Evolutionary conservation across 2,888 invertebrate species (phyloP).

Genomic region (Limnephilus marmoratus): DNA sequence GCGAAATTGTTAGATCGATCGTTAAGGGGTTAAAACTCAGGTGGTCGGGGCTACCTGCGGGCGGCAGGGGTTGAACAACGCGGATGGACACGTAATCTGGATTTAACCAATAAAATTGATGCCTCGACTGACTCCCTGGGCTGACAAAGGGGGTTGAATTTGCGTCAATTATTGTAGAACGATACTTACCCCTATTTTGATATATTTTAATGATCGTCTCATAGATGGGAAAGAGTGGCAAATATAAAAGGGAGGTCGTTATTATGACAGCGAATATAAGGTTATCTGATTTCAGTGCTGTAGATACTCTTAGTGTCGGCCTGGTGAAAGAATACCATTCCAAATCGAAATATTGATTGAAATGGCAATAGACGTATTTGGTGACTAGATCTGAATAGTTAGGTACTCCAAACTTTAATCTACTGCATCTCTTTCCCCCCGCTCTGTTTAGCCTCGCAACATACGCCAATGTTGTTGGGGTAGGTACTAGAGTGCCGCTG

Average conservation of each 20-base stretch:
- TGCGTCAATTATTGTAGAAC: neutral
- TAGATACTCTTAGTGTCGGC: too few species aligned
- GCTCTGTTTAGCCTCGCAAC: too few species aligned
- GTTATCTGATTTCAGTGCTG: neutral
- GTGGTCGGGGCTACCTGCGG: neutral
- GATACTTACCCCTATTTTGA: neutral
- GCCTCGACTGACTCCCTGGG: neutral
- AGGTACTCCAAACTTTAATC: too few species aligned
- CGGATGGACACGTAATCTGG: neutral
- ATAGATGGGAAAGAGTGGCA: neutral
- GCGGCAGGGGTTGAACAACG: neutral
- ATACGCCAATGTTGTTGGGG: too few species aligned
- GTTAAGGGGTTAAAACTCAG: conserved; percentile 27
- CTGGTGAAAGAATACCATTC: too few species aligned
- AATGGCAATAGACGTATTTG: too few species aligned
- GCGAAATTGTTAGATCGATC: conserved; percentile 34
- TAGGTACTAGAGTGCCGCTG: too few species aligned
- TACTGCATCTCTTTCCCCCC: too few species aligned
- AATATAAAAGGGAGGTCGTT: neutral
- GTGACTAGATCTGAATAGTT: too few species aligned
- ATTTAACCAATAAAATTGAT: neutral
- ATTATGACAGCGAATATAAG: neutral
- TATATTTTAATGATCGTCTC: neutral
- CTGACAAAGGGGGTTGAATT: neutral
- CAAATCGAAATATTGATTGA: too few species aligned